phyloP scores from a whole-genome alignment of 2,888 invertebrate species.

The Dione vanillae region DNA sequence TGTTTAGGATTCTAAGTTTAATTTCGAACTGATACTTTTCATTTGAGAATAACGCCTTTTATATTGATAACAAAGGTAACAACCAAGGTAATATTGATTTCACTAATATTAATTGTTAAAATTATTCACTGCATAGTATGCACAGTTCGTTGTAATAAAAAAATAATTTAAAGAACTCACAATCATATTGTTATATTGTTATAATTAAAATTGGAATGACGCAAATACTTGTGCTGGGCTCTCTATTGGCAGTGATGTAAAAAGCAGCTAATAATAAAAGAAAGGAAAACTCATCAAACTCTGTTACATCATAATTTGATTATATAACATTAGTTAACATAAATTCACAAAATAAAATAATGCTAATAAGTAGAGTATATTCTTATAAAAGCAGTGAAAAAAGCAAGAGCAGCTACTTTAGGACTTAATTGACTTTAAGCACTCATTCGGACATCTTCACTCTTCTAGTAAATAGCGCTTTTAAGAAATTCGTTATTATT shows the following conservation, averaged over 20 bases:
- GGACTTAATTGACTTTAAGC: too few species aligned
- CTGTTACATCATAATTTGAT: too few species aligned
- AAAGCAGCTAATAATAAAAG: background rate
- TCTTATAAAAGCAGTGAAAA: too few species aligned
- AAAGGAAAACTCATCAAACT: too few species aligned
- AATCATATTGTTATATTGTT: slow-evolving; percentile 27
- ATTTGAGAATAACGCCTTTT: slow-evolving; percentile 67
- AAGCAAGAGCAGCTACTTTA: too few species aligned
- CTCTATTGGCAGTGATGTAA: slow-evolving; percentile 6
- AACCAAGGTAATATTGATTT: slow-evolving; percentile 78
- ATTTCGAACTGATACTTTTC: slow-evolving; percentile 68
- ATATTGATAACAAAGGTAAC: slow-evolving; percentile 69
- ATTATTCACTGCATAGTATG: slow-evolving; percentile 55
- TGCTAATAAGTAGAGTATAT: too few species aligned
- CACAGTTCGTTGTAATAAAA: slow-evolving; percentile 61
- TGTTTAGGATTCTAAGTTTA: slow-evolving; percentile 57
- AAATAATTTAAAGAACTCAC: slow-evolving; percentile 38
- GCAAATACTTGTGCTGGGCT: slow-evolving; percentile 23
- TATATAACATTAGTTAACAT: too few species aligned
- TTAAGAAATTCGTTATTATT: too few species aligned
- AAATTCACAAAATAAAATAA: too few species aligned
- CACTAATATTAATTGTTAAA: slow-evolving; percentile 63
- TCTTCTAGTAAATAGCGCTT: too few species aligned
- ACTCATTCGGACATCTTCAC: too few species aligned
- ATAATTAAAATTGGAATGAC: slow-evolving; percentile 29